phyloP scores from a whole-genome alignment of 2,113 vertebrate species.

The Corapipo altera region DNA sequence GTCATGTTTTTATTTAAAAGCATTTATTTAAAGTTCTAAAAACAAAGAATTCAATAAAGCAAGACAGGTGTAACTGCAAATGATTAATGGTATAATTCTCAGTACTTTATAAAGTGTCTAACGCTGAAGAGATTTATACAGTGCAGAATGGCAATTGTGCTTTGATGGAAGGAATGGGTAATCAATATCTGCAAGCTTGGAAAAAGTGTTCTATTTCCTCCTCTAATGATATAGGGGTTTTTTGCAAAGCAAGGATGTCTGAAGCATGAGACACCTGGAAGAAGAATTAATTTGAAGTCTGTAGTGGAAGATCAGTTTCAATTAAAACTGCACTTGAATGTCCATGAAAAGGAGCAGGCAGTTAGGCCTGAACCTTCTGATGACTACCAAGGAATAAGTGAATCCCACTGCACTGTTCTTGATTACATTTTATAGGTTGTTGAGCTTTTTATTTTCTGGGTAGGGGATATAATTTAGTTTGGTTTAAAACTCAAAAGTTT shows the following conservation, averaged over 20 bases:
- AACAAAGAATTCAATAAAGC: conserved; percentile 67
- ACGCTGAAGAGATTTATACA: conserved; percentile 69
- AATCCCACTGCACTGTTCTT: not conserved
- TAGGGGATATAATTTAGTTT: not conserved
- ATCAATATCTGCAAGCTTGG: conserved; percentile 76
- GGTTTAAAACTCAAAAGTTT: not conserved
- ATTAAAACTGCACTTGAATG: conserved; percentile 81
- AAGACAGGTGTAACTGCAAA: conserved; percentile 65
- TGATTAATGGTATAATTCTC: conserved; percentile 76
- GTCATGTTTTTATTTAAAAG: conserved; percentile 70
- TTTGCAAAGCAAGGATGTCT: conserved; percentile 76
- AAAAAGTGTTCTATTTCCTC: conserved; percentile 79
- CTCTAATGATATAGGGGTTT: conserved; percentile 76
- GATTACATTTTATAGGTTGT: conserved; percentile 44
- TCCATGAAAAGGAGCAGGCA: conserved; percentile 58
- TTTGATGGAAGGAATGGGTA: conserved; percentile 72
- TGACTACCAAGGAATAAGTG: conserved; percentile 38
- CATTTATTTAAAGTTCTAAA: conserved; percentile 75
- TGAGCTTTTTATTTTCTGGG: conserved; percentile 7
- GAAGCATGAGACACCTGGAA: conserved; percentile 81
- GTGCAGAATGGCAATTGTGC: conserved; percentile 65
- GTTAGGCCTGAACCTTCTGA: conserved; percentile 49
- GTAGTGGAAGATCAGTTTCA: conserved; percentile 88
- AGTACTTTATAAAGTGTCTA: conserved; percentile 73
- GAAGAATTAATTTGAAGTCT: conserved; percentile 88